Conservation (phyloP, 2,113 vertebrate genomes). For the Passer montanus region DNA sequence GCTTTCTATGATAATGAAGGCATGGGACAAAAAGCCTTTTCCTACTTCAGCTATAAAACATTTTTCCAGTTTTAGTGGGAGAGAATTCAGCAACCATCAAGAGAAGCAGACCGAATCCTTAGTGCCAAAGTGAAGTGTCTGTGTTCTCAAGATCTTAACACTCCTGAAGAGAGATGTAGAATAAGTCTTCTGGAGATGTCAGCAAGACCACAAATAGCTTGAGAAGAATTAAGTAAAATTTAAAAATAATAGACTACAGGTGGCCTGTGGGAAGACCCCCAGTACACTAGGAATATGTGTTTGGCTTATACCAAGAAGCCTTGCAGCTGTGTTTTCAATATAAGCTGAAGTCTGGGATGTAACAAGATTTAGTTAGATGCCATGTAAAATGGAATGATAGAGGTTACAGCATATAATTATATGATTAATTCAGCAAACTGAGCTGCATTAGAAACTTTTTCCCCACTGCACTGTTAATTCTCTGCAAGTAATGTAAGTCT, state of each 20-base stretch:
- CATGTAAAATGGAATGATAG: constrained; percentile 1
- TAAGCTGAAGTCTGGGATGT: neutral
- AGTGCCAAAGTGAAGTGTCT: constrained; percentile 6
- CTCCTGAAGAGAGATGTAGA: constrained; percentile 16
- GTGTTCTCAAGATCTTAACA: constrained; percentile 45
- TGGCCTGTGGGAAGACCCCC: constrained; percentile 45
- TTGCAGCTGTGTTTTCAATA: constrained; percentile 53
- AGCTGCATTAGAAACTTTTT: neutral
- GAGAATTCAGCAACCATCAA: neutral
- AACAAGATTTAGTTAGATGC: neutral
- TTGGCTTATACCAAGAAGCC: neutral
- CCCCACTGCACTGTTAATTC: neutral
- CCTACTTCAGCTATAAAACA: neutral
- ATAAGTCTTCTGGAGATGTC: constrained; percentile 47
- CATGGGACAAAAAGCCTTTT: neutral
- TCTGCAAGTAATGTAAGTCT: neutral
- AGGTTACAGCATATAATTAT: neutral
- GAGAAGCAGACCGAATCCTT: neutral
- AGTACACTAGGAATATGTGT: constrained; percentile 22
- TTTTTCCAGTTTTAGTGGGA: constrained; percentile 14
- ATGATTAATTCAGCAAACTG: neutral
- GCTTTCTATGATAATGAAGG: neutral
- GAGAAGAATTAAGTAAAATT: constrained; percentile 56
- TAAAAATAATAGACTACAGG: constrained; percentile 49
- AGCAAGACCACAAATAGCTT: constrained; percentile 55